Percentiles rank a stretch among this genome's conserved stretches.
Conservation (phyloP, 2,888 invertebrate species). For the Dryobota labecula region DNA sequence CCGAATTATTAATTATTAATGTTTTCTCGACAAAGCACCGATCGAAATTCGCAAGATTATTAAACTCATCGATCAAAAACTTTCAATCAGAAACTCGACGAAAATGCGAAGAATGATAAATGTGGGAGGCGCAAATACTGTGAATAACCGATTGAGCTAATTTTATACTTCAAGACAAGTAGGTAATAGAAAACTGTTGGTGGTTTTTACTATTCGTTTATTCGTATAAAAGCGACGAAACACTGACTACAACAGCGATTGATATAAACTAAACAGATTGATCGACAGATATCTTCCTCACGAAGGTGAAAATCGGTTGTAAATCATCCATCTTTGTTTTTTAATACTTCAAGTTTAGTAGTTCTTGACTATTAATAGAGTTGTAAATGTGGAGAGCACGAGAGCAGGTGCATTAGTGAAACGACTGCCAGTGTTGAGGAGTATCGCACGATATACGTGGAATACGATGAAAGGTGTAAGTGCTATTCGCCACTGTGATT, state of each 20-base stretch:
- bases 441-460: constrained; percentile 39
- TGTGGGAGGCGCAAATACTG: constrained; percentile 13
- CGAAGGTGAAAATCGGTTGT: constrained; percentile 32
- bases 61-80: constrained; percentile 20
- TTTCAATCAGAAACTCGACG: neutral
- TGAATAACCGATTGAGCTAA: constrained; percentile 25
- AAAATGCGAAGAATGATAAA: constrained; percentile 14
- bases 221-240: neutral
- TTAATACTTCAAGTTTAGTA: constrained; percentile 54
- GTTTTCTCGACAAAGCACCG: neutral
- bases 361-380: constrained; percentile 59
- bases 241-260: neutral
- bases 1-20: neutral
- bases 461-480: constrained; percentile 43
- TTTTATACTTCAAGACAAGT: constrained; percentile 16
- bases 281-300: constrained; percentile 34
- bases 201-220: neutral
- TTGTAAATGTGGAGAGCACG: constrained; percentile 37
- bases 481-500: constrained; percentile 16
- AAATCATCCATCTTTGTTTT: constrained; percentile 53
- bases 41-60: neutral
- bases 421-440: constrained; percentile 18
- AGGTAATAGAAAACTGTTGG: constrained; percentile 6
- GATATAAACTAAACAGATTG: constrained; percentile 37
- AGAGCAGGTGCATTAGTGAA: constrained; percentile 58